These are phyloP conservation scores for Ellobium chinense DNA, from an alignment of 2,888 invertebrate species.

Conservation along the genomic window DNA sequence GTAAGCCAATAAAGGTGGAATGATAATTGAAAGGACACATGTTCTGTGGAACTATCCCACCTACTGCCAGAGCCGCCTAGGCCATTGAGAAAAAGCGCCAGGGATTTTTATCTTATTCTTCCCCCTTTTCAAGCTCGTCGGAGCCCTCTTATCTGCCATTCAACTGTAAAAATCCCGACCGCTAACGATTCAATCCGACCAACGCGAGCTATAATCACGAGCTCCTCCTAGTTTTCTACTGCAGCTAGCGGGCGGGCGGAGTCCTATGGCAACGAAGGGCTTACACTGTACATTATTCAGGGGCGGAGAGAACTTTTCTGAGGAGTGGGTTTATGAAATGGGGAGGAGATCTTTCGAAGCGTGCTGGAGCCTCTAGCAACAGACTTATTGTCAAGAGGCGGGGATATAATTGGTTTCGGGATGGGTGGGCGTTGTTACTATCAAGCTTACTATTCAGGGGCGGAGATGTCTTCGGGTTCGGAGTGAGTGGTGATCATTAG, in stretches of 20 bases:
- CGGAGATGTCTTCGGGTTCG: too few relatives aligned
- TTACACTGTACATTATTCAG: neutral
- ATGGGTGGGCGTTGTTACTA: too few relatives aligned
- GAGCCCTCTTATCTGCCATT: neutral
- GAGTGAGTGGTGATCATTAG: too few relatives aligned
- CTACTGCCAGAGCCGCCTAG: neutral
- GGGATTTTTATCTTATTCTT: neutral
- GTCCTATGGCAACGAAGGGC: neutral
- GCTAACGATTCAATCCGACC: neutral
- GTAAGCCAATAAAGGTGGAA: too few relatives aligned
- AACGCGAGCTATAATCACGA: neutral
- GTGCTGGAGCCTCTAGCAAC: too few relatives aligned
- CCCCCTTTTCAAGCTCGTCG: neutral
- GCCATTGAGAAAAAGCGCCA: neutral
- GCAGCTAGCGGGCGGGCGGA: neutral
- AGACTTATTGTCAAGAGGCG: too few relatives aligned
- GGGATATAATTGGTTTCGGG: too few relatives aligned
- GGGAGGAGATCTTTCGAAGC: neutral
- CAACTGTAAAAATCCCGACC: constrained; percentile 4
- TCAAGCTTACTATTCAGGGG: too few relatives aligned
- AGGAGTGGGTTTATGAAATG: neutral
- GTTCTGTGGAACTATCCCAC: too few relatives aligned
- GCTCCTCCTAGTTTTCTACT: too few relatives aligned
- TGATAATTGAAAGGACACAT: too few relatives aligned
- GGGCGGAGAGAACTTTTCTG: neutral